Conservation (phyloP, 2,113 vertebrate species). For the Zootoca vivipara region DNA sequence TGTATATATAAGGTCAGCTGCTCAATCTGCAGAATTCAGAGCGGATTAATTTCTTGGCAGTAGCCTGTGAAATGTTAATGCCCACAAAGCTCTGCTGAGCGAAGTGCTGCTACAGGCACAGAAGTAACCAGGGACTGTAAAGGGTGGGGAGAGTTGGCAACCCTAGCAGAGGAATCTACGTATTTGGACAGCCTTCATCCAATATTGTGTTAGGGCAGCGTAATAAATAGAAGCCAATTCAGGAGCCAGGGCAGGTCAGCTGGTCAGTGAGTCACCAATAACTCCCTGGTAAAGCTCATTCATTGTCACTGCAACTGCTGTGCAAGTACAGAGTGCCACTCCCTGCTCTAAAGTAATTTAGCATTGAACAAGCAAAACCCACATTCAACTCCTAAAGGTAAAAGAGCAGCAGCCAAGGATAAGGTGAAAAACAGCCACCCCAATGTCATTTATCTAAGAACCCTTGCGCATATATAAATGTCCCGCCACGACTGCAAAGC, state of each 20-base stretch:
- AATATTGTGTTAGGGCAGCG: too few relatives aligned
- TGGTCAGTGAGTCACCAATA: neutral
- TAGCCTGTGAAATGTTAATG: neutral
- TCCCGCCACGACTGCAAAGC: too few relatives aligned
- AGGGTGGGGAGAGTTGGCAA: neutral
- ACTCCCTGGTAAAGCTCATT: rapidly evolving
- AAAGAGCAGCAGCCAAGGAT: neutral
- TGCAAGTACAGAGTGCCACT: neutral
- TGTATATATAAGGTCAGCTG: too few relatives aligned
- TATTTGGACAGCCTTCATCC: too few relatives aligned
- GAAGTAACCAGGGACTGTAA: neutral
- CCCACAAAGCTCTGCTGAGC: neutral
- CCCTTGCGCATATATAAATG: too few relatives aligned
- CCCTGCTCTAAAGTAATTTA: neutral
- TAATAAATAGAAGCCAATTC: neutral
- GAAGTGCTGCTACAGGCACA: neutral
- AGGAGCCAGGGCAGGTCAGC: neutral
- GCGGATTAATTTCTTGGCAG: too few relatives aligned
- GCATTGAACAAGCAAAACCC: neutral
- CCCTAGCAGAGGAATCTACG: neutral
- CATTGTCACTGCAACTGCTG: neutral
- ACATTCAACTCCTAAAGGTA: neutral
- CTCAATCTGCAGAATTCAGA: neutral
- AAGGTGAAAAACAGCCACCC: neutral
- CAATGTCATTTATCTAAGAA: neutral